phyloP scores from a whole-genome alignment of 1,140 invertebrate species.

The Probaryconus sp. region DNA sequence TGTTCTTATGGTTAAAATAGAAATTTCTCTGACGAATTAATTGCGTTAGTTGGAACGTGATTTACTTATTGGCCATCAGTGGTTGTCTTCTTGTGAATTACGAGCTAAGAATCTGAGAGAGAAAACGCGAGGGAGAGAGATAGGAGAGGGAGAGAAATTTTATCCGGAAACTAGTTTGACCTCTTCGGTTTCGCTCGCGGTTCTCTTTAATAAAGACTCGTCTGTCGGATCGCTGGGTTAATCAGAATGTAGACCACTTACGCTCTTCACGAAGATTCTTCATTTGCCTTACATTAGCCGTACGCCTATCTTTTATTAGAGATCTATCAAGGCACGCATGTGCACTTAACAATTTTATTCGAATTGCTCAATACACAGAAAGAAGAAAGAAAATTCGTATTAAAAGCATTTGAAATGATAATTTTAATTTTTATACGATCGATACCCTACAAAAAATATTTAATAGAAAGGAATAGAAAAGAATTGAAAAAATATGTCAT shows the following conservation, averaged over 20 bases:
- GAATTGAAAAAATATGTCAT: no score
- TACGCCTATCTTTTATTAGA: slow-evolving; percentile 14
- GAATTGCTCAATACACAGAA: no score
- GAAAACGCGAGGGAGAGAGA: no score
- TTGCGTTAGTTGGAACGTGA: slow-evolving; percentile 24
- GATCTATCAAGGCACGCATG: slow-evolving; percentile 10
- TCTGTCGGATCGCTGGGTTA: slow-evolving; percentile 26
- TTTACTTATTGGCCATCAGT: slow-evolving; percentile 31
- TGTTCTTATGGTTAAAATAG: slow-evolving; percentile 28
- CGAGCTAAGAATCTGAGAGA: no score
- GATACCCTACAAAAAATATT: no score
- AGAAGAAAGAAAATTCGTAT: no score
- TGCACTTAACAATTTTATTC: slow-evolving; percentile 2
- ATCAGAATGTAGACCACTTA: slow-evolving; percentile 43
- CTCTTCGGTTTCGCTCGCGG: slow-evolving; percentile 16
- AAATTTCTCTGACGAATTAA: slow-evolving; percentile 45
- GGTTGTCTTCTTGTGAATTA: slow-evolving; percentile 8
- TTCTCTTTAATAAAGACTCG: slow-evolving; percentile 23
- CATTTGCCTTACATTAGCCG: slow-evolving; percentile 8
- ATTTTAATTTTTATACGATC: no score
- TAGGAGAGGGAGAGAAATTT: no score
- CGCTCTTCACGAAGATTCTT: slow-evolving; percentile 2
- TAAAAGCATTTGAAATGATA: no score
- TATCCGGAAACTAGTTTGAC: slow-evolving; percentile 20
- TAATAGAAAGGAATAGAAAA: no score